Conservation (phyloP, 2,113 vertebrate genomes). For the Nerophis lumbriciformis region DNA sequence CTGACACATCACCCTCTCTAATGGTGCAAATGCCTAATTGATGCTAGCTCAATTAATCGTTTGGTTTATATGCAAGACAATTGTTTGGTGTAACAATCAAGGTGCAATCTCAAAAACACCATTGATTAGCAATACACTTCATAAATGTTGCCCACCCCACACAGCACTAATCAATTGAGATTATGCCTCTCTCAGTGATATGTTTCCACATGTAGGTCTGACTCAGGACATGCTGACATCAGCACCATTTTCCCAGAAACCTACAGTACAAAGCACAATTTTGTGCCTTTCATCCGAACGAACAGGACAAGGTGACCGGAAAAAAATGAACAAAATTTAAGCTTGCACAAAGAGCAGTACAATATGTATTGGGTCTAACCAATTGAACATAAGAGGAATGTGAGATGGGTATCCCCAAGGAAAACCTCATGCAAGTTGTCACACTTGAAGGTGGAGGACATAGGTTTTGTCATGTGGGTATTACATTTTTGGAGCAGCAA, state of each 20-base stretch:
- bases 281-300: slow-evolving; percentile 36
- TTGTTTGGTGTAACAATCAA: too few species aligned
- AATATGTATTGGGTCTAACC: background rate
- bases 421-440: too few species aligned
- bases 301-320: slow-evolving; percentile 27
- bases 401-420: too few species aligned
- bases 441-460: too few species aligned
- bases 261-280: slow-evolving; percentile 33
- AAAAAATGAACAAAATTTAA: slow-evolving; percentile 3
- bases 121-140: slow-evolving; percentile 3
- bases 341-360: background rate
- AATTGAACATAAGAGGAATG: background rate
- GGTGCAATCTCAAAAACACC: background rate
- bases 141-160: background rate
- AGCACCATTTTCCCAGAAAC: slow-evolving; percentile 63
- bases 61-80: too few species aligned
- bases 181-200: slow-evolving; percentile 12
- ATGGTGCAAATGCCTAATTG: slow-evolving; percentile 8
- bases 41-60: background rate
- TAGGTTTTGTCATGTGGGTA: too few species aligned
- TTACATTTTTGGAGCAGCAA: too few species aligned
- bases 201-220: slow-evolving; percentile 37
- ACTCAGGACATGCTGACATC: slow-evolving; percentile 60
- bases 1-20: background rate
- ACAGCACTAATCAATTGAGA: slow-evolving; percentile 15